phyloP scores from a whole-genome alignment of 1,140 invertebrate species.

The honey bee (Apis mellifera) region DNA sequence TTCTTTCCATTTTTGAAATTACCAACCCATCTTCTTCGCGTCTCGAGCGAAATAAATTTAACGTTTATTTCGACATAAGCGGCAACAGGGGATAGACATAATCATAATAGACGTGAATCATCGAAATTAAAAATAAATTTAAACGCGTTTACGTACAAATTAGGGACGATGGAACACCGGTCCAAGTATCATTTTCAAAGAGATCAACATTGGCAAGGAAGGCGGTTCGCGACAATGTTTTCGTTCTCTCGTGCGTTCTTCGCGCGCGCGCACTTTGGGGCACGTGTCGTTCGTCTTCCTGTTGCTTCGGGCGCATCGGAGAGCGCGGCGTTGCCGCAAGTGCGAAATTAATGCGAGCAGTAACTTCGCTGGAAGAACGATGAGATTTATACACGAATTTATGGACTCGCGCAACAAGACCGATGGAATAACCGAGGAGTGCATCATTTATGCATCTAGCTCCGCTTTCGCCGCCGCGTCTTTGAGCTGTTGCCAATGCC shows the following conservation, averaged over 20 bases:
- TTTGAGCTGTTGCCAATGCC: slow-evolving; percentile 43
- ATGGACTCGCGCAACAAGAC: slow-evolving; percentile 52
- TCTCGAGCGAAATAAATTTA: too few relatives aligned
- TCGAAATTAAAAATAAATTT: too few relatives aligned
- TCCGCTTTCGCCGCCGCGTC: slow-evolving; percentile 18
- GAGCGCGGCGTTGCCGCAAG: slow-evolving; percentile 37
- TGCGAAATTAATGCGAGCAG: slow-evolving; percentile 63
- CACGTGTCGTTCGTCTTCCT: slow-evolving; percentile 54
- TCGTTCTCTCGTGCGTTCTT: not conserved
- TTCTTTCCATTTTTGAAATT: too few relatives aligned
- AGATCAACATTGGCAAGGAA: slow-evolving; percentile 1
- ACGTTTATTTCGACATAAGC: too few relatives aligned
- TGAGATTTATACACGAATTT: slow-evolving; percentile 58
- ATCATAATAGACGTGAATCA: too few relatives aligned
- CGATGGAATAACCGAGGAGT: slow-evolving; percentile 56
- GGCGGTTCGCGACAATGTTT: slow-evolving; percentile 21
- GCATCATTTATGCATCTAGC: slow-evolving; percentile 57
- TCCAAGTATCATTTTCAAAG: not conserved
- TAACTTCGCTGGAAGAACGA: slow-evolving; percentile 61
- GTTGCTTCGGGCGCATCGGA: slow-evolving; percentile 37
- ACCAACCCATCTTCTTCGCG: too few relatives aligned
- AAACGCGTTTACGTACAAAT: too few relatives aligned
- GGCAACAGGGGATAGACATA: too few relatives aligned
- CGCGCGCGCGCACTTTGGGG: slow-evolving; percentile 9
- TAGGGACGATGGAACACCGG: too few relatives aligned